Evolutionary conservation across 2,797 vertebrate species (phyloP).

Genomic region (Prionace glauca): DNA sequence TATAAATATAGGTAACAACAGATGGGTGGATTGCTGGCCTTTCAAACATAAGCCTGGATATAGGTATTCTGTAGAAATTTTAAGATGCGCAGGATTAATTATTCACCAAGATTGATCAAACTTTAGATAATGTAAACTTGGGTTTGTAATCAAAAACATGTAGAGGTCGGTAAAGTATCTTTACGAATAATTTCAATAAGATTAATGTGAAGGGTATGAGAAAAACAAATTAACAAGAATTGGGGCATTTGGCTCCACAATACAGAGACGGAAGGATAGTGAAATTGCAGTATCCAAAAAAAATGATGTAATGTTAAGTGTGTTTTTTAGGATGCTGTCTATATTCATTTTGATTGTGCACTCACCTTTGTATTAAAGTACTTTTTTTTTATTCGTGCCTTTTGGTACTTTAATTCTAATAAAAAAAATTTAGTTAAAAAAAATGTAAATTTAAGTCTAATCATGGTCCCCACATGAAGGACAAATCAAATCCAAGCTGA

Average conservation of each 20-base stretch:
- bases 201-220: not conserved
- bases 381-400: too few species aligned
- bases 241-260: not conserved
- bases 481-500: too few species aligned
- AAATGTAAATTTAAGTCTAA: too few species aligned
- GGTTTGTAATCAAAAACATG: not conserved
- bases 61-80: not conserved
- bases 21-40: not conserved
- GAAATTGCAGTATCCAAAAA: not conserved
- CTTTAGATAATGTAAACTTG: not conserved
- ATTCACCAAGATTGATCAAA: not conserved
- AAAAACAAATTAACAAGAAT: not conserved
- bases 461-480: too few species aligned
- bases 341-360: not conserved
- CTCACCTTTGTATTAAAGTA: not conserved
- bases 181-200: not conserved
- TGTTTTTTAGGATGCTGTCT: not conserved
- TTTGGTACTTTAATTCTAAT: too few species aligned
- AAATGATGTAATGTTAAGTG: not conserved
- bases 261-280: not conserved
- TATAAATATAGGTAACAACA: not conserved
- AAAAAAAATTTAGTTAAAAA: too few species aligned
- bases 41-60: not conserved
- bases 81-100: not conserved
- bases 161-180: not conserved